phyloP scores from a whole-genome alignment of 2,888 invertebrate genomes.

The Hemicrepidius hirtus region DNA sequence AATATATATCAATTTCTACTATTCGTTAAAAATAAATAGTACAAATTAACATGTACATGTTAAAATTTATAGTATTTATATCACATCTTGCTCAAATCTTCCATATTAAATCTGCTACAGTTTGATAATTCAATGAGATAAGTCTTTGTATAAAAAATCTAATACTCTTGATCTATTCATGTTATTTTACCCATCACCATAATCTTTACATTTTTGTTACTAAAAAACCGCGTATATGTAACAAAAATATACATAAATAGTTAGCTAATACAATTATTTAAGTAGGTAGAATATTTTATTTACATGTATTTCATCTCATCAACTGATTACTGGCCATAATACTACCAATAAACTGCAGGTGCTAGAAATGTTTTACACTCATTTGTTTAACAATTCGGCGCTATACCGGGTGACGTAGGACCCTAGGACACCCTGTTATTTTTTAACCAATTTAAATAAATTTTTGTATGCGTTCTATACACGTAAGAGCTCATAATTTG shows the following conservation, averaged over 20 bases:
- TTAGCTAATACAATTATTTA: slow-evolving; percentile 41
- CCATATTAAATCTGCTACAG: slow-evolving; percentile 26
- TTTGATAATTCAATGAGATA: slow-evolving; percentile 26
- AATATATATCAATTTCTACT: slow-evolving; percentile 30
- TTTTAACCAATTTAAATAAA: too few relatives aligned
- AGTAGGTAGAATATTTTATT: slow-evolving; percentile 38
- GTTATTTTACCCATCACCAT: slow-evolving; percentile 48
- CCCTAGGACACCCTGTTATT: too few relatives aligned
- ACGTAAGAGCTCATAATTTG: too few relatives aligned
- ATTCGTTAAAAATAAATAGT: slow-evolving; percentile 11
- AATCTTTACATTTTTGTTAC: slow-evolving; percentile 40
- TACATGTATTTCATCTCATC: slow-evolving; percentile 28
- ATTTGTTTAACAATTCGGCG: background rate
- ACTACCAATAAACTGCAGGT: slow-evolving; percentile 12
- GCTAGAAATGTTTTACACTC: too few relatives aligned
- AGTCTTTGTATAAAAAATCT: slow-evolving; percentile 46
- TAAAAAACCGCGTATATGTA: slow-evolving; percentile 40
- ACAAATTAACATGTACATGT: slow-evolving; percentile 32
- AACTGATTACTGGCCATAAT: slow-evolving; percentile 30
- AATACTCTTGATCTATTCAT: slow-evolving; percentile 26
- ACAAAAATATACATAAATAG: slow-evolving; percentile 52
- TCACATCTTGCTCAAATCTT: slow-evolving; percentile 49
- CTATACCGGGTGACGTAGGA: background rate
- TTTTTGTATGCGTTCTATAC: too few relatives aligned
- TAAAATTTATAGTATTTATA: slow-evolving; percentile 46